A percentile compares a stretch with the other conserved stretches of the same genome.
Evolutionary conservation across 2,113 vertebrate genomes (phyloP).

Genomic region (Cavia aperea): DNA sequence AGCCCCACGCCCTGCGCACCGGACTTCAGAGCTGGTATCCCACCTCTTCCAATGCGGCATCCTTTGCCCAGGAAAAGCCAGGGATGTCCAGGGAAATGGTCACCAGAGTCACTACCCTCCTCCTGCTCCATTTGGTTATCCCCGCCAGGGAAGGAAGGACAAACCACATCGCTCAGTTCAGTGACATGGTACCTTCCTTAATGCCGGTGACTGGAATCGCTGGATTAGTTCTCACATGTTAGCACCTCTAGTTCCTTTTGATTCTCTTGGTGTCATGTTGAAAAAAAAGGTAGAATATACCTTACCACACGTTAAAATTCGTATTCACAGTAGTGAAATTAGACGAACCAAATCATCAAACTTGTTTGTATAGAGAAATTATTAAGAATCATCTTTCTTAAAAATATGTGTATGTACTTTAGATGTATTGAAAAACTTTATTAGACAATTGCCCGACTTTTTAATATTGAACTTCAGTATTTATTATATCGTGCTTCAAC

Average conservation of each 20-base stretch:
- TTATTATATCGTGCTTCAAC: constrained; percentile 71
- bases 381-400: constrained; percentile 70
- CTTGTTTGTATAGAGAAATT: constrained; percentile 70
- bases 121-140: constrained; percentile 70
- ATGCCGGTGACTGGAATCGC: constrained; percentile 65
- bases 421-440: constrained; percentile 69
- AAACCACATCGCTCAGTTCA: constrained; percentile 66
- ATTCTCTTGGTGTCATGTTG: constrained; percentile 48
- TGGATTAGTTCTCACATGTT: constrained; percentile 71
- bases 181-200: constrained; percentile 69
- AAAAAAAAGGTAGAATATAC: constrained; percentile 46
- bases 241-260: constrained; percentile 60
- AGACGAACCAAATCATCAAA: constrained; percentile 64
- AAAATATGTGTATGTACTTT: constrained; percentile 67
- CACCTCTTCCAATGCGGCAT: constrained; percentile 60
- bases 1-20: constrained; percentile 59
- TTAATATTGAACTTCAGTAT: constrained; percentile 71
- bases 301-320: constrained; percentile 50
- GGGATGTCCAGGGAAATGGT: constrained; percentile 55
- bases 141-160: constrained; percentile 69
- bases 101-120: constrained; percentile 57
- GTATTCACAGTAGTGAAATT: constrained; percentile 64
- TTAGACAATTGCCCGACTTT: constrained; percentile 73
- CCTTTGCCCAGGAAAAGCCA: constrained; percentile 56
- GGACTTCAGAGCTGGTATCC: constrained; percentile 59